phyloP scores from a whole-genome alignment of 2,113 vertebrate species.

The Amphiprion percula region DNA sequence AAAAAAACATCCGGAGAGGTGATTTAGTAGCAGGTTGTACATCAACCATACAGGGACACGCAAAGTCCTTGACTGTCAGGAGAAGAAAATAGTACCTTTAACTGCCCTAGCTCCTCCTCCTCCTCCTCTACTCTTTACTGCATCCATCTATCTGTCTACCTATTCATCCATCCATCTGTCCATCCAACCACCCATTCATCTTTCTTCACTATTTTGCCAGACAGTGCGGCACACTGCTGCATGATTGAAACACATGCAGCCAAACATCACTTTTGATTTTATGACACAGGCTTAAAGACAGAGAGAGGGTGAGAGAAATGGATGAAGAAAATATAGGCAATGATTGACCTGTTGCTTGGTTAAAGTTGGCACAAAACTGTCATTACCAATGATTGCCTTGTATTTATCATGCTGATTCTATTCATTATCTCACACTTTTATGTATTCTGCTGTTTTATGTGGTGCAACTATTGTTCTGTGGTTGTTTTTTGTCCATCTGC shows the following conservation, averaged over 20 bases:
- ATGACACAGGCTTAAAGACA: conserved; percentile 34
- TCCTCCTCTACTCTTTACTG: conserved; percentile 9
- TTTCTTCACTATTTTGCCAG: conserved; percentile 37
- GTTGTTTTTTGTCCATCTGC: too few species aligned
- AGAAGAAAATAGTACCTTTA: conserved; percentile 58
- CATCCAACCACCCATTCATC: conserved; percentile 29
- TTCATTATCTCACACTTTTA: too few species aligned
- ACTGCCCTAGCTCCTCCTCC: conserved; percentile 18
- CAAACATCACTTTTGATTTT: conserved; percentile 65
- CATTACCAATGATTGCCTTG: too few species aligned
- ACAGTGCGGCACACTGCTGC: conserved; percentile 19
- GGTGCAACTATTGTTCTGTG: too few species aligned
- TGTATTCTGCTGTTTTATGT: too few species aligned
- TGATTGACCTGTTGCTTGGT: not conserved
- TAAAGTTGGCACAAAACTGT: not conserved
- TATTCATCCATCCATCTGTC: conserved; percentile 14
- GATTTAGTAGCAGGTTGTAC: conserved; percentile 56
- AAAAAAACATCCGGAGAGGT: not conserved
- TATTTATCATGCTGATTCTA: too few species aligned
- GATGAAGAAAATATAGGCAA: not conserved
- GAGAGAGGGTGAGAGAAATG: too few species aligned
- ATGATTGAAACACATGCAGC: conserved; percentile 65
- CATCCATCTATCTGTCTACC: conserved; percentile 40
- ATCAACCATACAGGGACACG: conserved; percentile 52
- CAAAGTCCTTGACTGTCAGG: conserved; percentile 60